Percentiles rank a stretch among this genome's conserved stretches.
phyloP scores from a whole-genome alignment of 2,113 vertebrate genomes.

The Sterna hirundo region DNA sequence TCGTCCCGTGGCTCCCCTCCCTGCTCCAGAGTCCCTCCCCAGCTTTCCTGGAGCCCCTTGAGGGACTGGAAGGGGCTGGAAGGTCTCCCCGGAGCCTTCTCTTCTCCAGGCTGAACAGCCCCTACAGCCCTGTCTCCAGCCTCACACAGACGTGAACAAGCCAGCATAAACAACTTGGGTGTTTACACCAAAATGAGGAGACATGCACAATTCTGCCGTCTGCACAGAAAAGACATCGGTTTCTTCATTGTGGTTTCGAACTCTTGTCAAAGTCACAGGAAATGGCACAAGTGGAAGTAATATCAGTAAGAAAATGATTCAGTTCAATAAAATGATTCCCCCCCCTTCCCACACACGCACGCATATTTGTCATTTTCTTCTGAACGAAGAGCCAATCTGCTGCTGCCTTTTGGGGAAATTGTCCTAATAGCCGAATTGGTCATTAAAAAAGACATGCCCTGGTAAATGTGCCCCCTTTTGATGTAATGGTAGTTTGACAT shows the following conservation, averaged over 20 bases:
- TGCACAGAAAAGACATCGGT: neutral
- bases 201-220: accelerated
- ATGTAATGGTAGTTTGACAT: accelerated
- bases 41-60: neutral
- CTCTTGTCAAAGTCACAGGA: neutral
- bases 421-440: accelerated
- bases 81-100: neutral
- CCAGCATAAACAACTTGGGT: accelerated
- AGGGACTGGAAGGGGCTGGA: neutral
- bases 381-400: neutral
- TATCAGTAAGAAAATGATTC: neutral
- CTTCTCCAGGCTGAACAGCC: neutral
- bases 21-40: neutral
- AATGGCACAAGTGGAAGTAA: neutral
- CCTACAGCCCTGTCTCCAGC: accelerated
- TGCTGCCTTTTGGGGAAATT: neutral
- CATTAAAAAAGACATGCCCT: neutral
- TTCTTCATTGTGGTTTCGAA: neutral
- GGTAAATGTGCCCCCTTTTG: neutral
- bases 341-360: neutral
- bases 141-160: accelerated
- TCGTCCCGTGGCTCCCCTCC: neutral
- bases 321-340: neutral
- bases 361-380: neutral
- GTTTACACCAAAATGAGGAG: neutral